These are phyloP conservation scores for Agrotis clavis DNA, from an alignment of 2,888 invertebrate species.

Conservation along the genomic window DNA sequence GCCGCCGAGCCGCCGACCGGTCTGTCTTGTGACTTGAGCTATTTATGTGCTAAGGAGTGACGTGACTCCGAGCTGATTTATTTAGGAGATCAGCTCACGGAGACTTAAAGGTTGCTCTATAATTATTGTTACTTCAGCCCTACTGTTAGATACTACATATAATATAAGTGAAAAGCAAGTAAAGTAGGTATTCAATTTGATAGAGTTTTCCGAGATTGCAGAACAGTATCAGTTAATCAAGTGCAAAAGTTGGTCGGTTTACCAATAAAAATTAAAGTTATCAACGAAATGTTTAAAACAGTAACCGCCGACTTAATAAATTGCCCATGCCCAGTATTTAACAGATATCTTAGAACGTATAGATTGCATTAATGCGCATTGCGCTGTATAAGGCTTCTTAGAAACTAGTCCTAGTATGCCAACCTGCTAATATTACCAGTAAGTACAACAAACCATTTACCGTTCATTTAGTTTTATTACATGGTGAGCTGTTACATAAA, in stretches of 20 bases:
- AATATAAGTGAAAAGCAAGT: not conserved
- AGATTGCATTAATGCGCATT: constrained; percentile 40
- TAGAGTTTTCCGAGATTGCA: not conserved
- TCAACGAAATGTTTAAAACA: not conserved
- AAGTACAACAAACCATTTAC: constrained; percentile 45
- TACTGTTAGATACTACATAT: not conserved
- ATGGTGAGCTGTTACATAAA: constrained; percentile 47
- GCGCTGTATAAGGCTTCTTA: constrained; percentile 53
- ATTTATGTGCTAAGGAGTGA: constrained; percentile 78
- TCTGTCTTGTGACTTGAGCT: constrained; percentile 89
- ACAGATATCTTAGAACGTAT: constrained; percentile 29
- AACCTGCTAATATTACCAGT: constrained; percentile 34
- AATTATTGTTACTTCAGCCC: constrained; percentile 59
- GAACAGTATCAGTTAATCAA: not conserved
- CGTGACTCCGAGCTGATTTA: constrained; percentile 79
- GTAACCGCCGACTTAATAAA: not conserved
- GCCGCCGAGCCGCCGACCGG: constrained; percentile 73
- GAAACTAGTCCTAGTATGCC: constrained; percentile 36
- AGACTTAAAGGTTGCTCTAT: constrained; percentile 73
- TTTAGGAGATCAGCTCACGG: constrained; percentile 74
- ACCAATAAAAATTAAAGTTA: not conserved
- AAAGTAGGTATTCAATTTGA: not conserved
- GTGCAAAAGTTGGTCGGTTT: not conserved
- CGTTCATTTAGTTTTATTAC: constrained; percentile 52
- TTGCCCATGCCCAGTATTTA: constrained; percentile 22